Conservation (phyloP, 2,888 invertebrate species). For the Argynnis bischoffii region DNA sequence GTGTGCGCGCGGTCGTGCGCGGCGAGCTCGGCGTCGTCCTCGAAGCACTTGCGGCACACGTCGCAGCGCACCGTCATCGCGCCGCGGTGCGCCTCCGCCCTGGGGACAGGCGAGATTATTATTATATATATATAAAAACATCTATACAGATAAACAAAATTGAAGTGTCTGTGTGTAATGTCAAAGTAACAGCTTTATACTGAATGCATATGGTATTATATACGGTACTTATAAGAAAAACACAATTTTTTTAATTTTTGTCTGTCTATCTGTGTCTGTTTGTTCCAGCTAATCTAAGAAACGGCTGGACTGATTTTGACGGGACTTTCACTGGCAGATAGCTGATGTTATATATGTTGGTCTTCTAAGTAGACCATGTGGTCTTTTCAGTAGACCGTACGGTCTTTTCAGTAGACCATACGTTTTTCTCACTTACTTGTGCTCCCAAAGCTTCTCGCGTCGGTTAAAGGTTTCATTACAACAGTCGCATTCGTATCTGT, state of each 20-base stretch:
- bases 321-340: too few species aligned
- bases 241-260: too few species aligned
- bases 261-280: too few species aligned
- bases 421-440: constrained; percentile 57
- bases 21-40: constrained; percentile 70
- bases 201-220: too few species aligned
- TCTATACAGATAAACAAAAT: too few species aligned
- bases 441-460: constrained; percentile 71
- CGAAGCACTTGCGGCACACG: constrained; percentile 76
- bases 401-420: constrained; percentile 9
- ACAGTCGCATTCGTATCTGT: constrained; percentile 76
- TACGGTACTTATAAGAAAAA: too few species aligned
- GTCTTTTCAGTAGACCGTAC: constrained; percentile 2
- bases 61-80: constrained; percentile 76
- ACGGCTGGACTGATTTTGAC: too few species aligned
- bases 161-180: too few species aligned
- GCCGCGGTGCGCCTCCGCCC: constrained; percentile 72
- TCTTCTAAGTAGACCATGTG: constrained; percentile 17
- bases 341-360: too few species aligned
- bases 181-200: too few species aligned
- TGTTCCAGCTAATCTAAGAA: too few species aligned
- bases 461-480: constrained; percentile 71
- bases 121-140: too few species aligned
- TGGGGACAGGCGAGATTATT: constrained; percentile 38
- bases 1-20: constrained; percentile 67